Percentiles rank a stretch among this genome's conserved stretches.
Evolutionary conservation across 2,888 invertebrate species (phyloP).

Genomic region (Odontomyia ornata): DNA sequence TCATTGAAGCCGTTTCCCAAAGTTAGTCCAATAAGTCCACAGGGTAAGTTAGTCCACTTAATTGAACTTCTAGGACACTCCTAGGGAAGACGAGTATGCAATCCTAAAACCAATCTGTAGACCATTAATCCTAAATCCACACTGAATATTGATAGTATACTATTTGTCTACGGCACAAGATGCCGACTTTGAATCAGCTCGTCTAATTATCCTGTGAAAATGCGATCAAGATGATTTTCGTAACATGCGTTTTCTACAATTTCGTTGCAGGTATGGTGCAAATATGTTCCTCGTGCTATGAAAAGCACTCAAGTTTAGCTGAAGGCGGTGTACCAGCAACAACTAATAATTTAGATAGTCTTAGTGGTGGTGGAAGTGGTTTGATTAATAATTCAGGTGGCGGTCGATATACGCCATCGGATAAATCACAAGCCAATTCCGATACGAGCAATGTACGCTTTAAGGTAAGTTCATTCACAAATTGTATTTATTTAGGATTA

Average conservation of each 20-base stretch:
- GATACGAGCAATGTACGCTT: slow-evolving; percentile 63
- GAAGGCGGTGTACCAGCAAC: slow-evolving; percentile 61
- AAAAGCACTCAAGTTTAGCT: slow-evolving; percentile 69
- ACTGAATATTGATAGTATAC: no score
- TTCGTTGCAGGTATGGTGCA: slow-evolving; percentile 76
- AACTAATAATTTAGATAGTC: slow-evolving; percentile 53
- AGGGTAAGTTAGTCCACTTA: slow-evolving; percentile 67
- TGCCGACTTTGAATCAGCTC: no score
- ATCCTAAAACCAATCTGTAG: no score
- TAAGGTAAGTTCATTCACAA: slow-evolving; percentile 57
- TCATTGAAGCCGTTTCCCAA: slow-evolving; percentile 81
- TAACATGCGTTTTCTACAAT: slow-evolving; percentile 13
- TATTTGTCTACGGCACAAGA: no score
- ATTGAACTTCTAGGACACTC: neutral
- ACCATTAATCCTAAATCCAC: no score
- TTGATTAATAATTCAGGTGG: slow-evolving; percentile 52
- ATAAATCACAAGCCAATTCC: slow-evolving; percentile 62
- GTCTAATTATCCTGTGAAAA: neutral
- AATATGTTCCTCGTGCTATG: slow-evolving; percentile 88
- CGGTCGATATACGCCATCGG: slow-evolving; percentile 62
- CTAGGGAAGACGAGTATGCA: slow-evolving; percentile 5
- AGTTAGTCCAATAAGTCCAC: slow-evolving; percentile 88
- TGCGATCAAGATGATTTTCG: neutral
- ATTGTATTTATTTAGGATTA: neutral
- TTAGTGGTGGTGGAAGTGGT: slow-evolving; percentile 51